phyloP scores from a whole-genome alignment of 1,140 invertebrate species.

The Sinonovacula constricta region DNA sequence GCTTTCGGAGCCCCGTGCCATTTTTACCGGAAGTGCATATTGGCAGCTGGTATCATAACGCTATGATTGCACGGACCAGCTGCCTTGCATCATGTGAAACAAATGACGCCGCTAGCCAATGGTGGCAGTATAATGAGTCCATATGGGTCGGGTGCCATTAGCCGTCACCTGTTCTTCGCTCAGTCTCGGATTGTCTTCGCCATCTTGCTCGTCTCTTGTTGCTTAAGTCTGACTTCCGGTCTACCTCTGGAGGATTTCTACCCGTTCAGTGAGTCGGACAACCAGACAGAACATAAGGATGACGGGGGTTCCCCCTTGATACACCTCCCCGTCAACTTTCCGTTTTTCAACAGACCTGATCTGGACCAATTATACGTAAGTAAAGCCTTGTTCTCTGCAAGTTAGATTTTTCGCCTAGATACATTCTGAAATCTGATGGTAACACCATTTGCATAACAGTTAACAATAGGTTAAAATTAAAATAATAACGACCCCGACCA shows the following conservation, averaged over 20 bases:
- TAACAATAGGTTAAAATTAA: too few relatives aligned
- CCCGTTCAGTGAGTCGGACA: neutral
- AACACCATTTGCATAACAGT: too few relatives aligned
- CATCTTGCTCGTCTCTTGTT: neutral
- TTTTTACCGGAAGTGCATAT: too few relatives aligned
- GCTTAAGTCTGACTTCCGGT: neutral
- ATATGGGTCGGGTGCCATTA: constrained; percentile 17
- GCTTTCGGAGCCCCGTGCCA: too few relatives aligned
- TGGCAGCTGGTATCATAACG: too few relatives aligned
- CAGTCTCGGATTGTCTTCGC: constrained; percentile 2
- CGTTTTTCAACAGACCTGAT: constrained; percentile 20
- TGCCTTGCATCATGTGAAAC: constrained; percentile 21
- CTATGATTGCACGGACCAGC: too few relatives aligned
- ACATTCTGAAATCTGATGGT: too few relatives aligned
- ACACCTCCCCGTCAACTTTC: neutral
- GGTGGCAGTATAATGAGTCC: constrained; percentile 29
- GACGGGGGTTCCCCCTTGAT: constrained; percentile 1
- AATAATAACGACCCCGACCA: too few relatives aligned
- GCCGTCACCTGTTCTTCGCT: constrained; percentile 3
- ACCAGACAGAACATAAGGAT: neutral
- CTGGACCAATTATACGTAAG: constrained; percentile 19
- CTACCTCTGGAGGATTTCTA: constrained; percentile 15
- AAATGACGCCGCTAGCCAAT: constrained; percentile 5
- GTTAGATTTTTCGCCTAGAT: too few relatives aligned
- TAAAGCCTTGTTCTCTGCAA: too few relatives aligned